Evolutionary conservation across 1,140 invertebrate genomes (phyloP), one percentile per base, ranked within the genome.

Genomic region (Penaeus chinensis): DNA sequence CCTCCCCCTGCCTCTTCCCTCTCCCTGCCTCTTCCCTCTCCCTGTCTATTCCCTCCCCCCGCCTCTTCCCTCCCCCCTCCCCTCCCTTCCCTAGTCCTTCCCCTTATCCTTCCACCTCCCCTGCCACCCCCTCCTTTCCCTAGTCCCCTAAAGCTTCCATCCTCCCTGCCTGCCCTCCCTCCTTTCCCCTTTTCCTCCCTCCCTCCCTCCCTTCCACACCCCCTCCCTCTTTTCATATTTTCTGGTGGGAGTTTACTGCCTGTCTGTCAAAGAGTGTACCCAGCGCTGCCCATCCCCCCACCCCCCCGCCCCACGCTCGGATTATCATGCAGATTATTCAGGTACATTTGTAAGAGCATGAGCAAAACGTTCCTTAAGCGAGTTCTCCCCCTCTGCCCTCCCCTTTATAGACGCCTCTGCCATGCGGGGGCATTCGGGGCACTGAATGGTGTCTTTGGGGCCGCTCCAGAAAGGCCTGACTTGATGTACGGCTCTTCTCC

Each of bases 271-370:
- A 11, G 66, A 74, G 47, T 42, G 82, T 84, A 84, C 66, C 82
- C 82, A 60, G 65, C 18, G n/a, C 66, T 13, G 54, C 66, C 82
- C 82, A 27, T n/a, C 22, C 22, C 47, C 32, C 16, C 22, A 37
- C 7, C 47, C 32, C 13, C 60, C 80, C 62, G 19, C 32, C 27
- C 24, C 80, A 24, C 62, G 19, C 69, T 10, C n/a, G 16, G 54
- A 61, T 84, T 84, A 84, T 84, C 47, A 84, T 84, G 82, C 69
- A 84, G 76, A 84, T 84, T 60, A 76, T 71, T 71, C 82, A 76
- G 66, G 76, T 84, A 71, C 66, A 84, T 84, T 62, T 76, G 69
- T 84, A 84, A 74, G 54, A 76, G 69, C 71, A 27, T 76, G 47
- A 32, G 24, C 42, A 20, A 24, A 63, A 54, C 2, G 66, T 63